Conservation (phyloP, 2,888 invertebrate species). For the Thalpophila matura region DNA sequence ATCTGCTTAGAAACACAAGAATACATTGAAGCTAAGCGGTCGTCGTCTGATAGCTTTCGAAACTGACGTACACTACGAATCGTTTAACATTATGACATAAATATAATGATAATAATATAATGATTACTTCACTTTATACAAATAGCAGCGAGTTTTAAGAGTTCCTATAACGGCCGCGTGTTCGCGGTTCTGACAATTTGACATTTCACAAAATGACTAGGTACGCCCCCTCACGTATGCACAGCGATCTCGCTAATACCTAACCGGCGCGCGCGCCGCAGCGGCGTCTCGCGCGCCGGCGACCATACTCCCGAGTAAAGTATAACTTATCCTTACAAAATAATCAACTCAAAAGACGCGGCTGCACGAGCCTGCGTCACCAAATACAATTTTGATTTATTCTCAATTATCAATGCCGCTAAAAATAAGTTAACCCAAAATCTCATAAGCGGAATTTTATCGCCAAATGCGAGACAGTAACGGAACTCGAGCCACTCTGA, state of each 20-base stretch:
- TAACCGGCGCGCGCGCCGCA: slow-evolving; percentile 66
- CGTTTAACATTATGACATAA: slow-evolving; percentile 87
- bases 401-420: slow-evolving; percentile 70
- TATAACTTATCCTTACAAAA: slow-evolving; percentile 82
- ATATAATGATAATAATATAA: slow-evolving; percentile 88
- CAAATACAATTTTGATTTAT: slow-evolving; percentile 79
- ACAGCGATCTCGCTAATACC: slow-evolving; percentile 80
- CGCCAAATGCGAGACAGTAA: slow-evolving; percentile 84
- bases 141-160: slow-evolving; percentile 95
- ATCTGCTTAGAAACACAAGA: slow-evolving; percentile 46
- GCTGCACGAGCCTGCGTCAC: slow-evolving; percentile 70
- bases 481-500: slow-evolving; percentile 90
- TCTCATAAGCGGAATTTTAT: slow-evolving; percentile 76
- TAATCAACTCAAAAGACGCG: slow-evolving; percentile 79
- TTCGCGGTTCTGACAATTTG: slow-evolving; percentile 88
- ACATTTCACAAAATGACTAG: slow-evolving; percentile 91
- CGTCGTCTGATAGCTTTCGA: slow-evolving; percentile 89
- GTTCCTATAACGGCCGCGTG: slow-evolving; percentile 92
- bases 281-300: slow-evolving; percentile 18
- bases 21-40: slow-evolving; percentile 62
- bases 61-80: slow-evolving; percentile 88
- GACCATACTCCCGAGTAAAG: slow-evolving; percentile 65
- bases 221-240: slow-evolving; percentile 81
- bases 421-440: slow-evolving; percentile 49
- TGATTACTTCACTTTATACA: slow-evolving; percentile 92